These are phyloP conservation scores for Orthosia gracilis DNA, from an alignment of 2,888 invertebrate species.

Conservation along the genomic window DNA sequence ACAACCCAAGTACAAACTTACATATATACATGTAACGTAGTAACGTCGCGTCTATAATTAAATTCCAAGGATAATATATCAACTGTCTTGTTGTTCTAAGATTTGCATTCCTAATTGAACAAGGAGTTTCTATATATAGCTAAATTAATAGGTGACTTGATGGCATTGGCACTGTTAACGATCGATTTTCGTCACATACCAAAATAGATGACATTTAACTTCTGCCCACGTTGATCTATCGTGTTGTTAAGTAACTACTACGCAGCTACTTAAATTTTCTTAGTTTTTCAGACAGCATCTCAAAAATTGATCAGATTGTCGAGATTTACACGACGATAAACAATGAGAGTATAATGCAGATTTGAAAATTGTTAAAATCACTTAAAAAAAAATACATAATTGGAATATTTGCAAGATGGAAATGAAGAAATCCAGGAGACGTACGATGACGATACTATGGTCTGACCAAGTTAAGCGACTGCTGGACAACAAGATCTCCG, in stretches of 20 bases:
- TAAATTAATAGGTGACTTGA: neutral
- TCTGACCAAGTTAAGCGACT: neutral
- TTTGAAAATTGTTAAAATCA: neutral
- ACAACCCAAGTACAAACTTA: neutral
- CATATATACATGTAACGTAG: constrained; percentile 16
- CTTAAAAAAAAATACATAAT: neutral
- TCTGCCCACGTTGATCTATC: neutral
- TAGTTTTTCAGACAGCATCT: neutral
- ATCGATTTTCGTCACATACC: neutral
- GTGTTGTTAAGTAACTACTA: too few species aligned
- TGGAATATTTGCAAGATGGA: too few species aligned
- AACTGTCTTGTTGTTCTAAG: constrained; percentile 57
- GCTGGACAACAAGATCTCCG: too few species aligned
- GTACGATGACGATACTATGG: neutral
- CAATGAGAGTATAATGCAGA: too few species aligned
- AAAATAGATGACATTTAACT: neutral
- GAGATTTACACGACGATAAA: neutral
- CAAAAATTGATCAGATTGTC: neutral
- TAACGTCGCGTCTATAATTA: constrained; percentile 58
- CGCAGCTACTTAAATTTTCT: too few species aligned
- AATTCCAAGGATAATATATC: constrained; percentile 65
- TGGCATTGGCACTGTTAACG: neutral
- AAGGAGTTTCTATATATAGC: constrained; percentile 4
- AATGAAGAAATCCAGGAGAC: too few species aligned
- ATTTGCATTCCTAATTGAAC: constrained; percentile 66